Evolutionary conservation across 2,797 vertebrate genomes (phyloP).

Genomic region (Borostomias antarcticus): DNA sequence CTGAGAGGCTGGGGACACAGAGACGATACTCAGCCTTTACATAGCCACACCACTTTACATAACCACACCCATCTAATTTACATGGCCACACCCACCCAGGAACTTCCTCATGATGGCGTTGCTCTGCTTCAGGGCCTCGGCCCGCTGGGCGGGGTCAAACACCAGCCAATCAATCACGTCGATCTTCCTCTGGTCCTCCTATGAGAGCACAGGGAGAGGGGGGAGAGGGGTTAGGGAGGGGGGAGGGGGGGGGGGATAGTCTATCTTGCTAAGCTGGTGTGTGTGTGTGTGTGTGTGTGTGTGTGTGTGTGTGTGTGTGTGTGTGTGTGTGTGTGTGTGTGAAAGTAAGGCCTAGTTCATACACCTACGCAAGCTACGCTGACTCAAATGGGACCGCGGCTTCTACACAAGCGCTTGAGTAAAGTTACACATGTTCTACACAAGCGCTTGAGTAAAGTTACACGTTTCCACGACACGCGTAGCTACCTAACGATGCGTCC

Average conservation of each 20-base stretch:
- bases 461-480: too few relatives aligned
- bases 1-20: constrained; percentile 81
- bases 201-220: background rate
- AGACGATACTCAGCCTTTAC: too few relatives aligned
- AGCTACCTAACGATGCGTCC: too few relatives aligned
- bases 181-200: constrained; percentile 93
- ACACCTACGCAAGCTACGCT: too few relatives aligned
- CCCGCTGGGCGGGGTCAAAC: constrained; percentile 90
- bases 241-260: too few relatives aligned
- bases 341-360: too few relatives aligned
- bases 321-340: background rate
- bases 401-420: too few relatives aligned
- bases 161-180: constrained; percentile 96
- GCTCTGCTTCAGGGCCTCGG: constrained; percentile 95
- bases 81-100: constrained; percentile 75
- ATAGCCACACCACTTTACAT: too few relatives aligned
- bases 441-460: too few relatives aligned
- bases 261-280: too few relatives aligned
- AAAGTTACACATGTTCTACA: too few relatives aligned
- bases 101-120: constrained; percentile 98
- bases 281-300: background rate
- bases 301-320: background rate
- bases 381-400: too few relatives aligned
- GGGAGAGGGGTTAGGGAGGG: background rate
- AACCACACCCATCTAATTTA: constrained; percentile 75